Evolutionary conservation across 2,113 vertebrate genomes (phyloP), one percentile per base, ranked within the genome.

Genomic region (Nothobranchius kuhntae): DNA sequence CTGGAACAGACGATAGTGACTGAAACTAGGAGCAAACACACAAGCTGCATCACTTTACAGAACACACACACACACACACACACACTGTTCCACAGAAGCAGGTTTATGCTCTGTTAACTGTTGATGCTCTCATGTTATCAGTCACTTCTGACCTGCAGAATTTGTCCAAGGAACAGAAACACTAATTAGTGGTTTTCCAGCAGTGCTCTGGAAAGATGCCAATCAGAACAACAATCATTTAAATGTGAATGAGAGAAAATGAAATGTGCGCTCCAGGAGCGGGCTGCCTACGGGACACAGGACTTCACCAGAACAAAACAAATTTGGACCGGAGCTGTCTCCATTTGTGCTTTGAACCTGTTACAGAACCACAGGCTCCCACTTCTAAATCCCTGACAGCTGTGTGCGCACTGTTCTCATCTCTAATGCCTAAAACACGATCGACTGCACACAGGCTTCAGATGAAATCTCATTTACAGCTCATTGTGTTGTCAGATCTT

Each of bases 381-480:
- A 35, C 44, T 61, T 67, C 17, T 6, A 7, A 45, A 45, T 12
- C 44, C 13, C 48, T 56, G 68, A 61, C 40, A 30, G 38, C 68
- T 68, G 68, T 9, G 73, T 38, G 51, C 83, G 78, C 86, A 87
- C 87, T 82, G 86, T 71, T 78, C 64, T 35, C 71, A 51, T 71
- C 79, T 59, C 68, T 65, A 13, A 44, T 45, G 53, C 69, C 48
- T 50, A 55, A 36, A 75, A 75, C 13, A 36, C 35, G 78, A 76
- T 59, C 79, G 53, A 85, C 73, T 69, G 77, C 76, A 75, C 40
- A 78, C 78, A 64, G 50, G 72, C 67, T 77, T 85, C 80, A 78
- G 82, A 86, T 77, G 36, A 72, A 81, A 85, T 75, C 82, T 75
- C 70, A 65, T 80, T 74, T 61, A 75, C 62, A 55, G 36, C 77